Percentiles rank a stretch among this genome's conserved stretches.
phyloP scores from a whole-genome alignment of 2,888 invertebrate genomes.

The Tetramorium bicarinatum region DNA sequence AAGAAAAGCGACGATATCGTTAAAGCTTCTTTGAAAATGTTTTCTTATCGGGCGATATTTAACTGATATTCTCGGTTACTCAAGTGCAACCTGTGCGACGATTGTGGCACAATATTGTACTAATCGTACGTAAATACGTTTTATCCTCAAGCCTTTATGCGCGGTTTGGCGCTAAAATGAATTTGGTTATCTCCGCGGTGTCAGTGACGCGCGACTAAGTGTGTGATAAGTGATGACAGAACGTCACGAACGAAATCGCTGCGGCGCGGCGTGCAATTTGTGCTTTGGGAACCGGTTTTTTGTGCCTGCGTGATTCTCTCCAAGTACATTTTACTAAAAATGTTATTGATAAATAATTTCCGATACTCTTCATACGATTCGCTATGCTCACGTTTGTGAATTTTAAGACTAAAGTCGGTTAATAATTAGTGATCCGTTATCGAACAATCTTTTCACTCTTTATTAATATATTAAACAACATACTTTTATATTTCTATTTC shows the following conservation, averaged over 20 bases:
- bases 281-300: slow-evolving; percentile 60
- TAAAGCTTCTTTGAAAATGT: not conserved
- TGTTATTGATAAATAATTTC: slow-evolving; percentile 3
- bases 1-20: not conserved
- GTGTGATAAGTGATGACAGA: slow-evolving; percentile 65
- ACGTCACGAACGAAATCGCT: slow-evolving; percentile 54
- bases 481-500: not conserved
- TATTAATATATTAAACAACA: not conserved
- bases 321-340: not conserved
- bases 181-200: slow-evolving; percentile 64
- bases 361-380: not conserved
- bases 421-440: not conserved
- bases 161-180: slow-evolving; percentile 62
- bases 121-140: slow-evolving; percentile 37
- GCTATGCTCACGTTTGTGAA: not conserved
- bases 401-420: not conserved
- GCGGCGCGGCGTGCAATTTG: slow-evolving; percentile 27
- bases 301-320: not conserved
- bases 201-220: slow-evolving; percentile 60
- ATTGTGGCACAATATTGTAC: slow-evolving; percentile 21
- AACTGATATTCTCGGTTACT: slow-evolving; percentile 8
- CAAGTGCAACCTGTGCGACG: slow-evolving; percentile 7
- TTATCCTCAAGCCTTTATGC: slow-evolving; percentile 9
- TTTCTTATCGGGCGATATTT: not conserved
- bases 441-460: not conserved